Evolutionary conservation across 2,797 vertebrate species (phyloP).

Genomic region (Cyclura pinguis): DNA sequence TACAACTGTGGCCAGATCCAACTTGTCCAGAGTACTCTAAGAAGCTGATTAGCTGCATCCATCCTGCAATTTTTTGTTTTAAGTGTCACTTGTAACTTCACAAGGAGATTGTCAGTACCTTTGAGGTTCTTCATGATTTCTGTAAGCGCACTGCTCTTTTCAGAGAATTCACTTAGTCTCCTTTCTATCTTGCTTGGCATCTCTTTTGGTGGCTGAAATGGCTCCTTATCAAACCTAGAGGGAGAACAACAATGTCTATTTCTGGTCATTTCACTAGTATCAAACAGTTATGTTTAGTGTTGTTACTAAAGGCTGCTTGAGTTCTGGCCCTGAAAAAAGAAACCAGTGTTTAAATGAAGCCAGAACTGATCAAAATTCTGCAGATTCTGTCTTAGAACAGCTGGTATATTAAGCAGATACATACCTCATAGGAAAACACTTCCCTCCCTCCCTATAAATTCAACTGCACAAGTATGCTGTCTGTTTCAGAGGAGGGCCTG

Average conservation of each 20-base stretch:
- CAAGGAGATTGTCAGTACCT: constrained; percentile 4
- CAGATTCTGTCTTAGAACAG: not conserved
- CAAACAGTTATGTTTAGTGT: not conserved
- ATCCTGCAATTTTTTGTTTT: not conserved
- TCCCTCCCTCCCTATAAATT: too few relatives aligned
- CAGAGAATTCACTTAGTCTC: constrained; percentile 20
- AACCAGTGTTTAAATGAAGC: not conserved
- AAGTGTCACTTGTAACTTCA: not conserved
- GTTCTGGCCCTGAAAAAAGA: not conserved
- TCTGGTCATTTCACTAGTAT: not conserved
- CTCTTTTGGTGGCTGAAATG: constrained; percentile 31
- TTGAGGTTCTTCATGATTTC: constrained; percentile 39
- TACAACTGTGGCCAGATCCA: too few relatives aligned
- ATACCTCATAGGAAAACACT: too few relatives aligned
- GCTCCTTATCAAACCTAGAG: constrained; percentile 39
- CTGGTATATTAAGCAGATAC: not conserved
- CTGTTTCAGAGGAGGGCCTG: too few relatives aligned
- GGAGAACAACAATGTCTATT: not conserved
- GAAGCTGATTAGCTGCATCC: not conserved
- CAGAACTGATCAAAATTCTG: too few relatives aligned
- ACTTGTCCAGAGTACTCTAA: not conserved
- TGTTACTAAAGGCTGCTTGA: not conserved
- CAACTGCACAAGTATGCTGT: too few relatives aligned
- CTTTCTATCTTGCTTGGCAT: constrained; percentile 34
- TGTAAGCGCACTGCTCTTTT: constrained; percentile 20